These are phyloP conservation scores for Nasonia longicornis DNA, from an alignment of 1,140 invertebrate species.

Conservation along the genomic window DNA sequence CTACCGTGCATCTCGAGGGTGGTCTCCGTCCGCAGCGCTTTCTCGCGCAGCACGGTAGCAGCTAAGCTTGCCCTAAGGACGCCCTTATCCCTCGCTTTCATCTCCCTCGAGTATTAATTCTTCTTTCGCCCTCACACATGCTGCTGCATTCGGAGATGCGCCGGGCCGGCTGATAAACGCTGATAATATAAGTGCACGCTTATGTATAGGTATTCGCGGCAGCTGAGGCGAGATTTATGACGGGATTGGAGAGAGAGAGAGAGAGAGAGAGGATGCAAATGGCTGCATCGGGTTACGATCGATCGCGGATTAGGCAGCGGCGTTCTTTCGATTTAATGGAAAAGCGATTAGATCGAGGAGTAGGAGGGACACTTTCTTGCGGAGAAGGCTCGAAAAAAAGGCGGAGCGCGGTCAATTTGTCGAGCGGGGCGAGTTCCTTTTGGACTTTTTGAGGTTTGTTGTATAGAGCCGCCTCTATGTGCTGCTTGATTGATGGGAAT, in stretches of 20 bases:
- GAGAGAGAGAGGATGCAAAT: slow-evolving; percentile 28
- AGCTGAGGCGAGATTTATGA: slow-evolving; percentile 35
- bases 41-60: slow-evolving; percentile 43
- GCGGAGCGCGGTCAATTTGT: slow-evolving; percentile 22
- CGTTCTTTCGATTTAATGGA: slow-evolving; percentile 41
- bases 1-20: slow-evolving; percentile 32
- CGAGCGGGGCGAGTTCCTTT: background rate
- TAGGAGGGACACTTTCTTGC: background rate
- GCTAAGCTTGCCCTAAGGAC: slow-evolving; percentile 39
- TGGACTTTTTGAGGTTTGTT: background rate
- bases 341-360: slow-evolving; percentile 36
- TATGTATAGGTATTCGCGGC: background rate
- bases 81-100: slow-evolving; percentile 41
- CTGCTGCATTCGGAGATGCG: background rate
- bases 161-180: slow-evolving; percentile 7
- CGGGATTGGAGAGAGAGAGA: background rate
- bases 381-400: background rate
- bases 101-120: slow-evolving; percentile 33
- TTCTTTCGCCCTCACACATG: background rate
- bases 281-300: slow-evolving; percentile 36
- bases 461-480: background rate
- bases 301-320: slow-evolving; percentile 25
- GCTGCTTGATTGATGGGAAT: slow-evolving; percentile 9
- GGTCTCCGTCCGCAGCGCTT: slow-evolving; percentile 25
- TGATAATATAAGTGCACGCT: slow-evolving; percentile 25